These are phyloP conservation scores for Gorsachius goisagi DNA, from an alignment of 2,113 vertebrate species.

Conservation along the genomic window DNA sequence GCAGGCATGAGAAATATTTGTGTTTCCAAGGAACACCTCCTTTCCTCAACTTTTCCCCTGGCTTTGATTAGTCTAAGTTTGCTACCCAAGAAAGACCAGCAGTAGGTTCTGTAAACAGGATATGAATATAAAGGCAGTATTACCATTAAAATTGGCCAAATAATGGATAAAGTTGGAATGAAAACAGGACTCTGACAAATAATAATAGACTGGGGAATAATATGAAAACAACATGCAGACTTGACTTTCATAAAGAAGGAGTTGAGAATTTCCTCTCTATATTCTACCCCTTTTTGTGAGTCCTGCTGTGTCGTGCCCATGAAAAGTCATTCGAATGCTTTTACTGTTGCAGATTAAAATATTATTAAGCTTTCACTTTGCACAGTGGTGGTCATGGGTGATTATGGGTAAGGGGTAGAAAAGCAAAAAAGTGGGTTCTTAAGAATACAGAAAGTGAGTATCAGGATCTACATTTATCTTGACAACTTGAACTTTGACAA, in stretches of 20 bases:
- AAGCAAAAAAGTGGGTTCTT: neutral
- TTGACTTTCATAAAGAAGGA: neutral
- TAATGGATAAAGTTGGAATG: neutral
- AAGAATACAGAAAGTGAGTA: neutral
- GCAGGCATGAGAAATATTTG: neutral
- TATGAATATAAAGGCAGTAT: neutral
- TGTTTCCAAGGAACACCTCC: neutral
- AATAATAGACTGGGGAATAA: neutral
- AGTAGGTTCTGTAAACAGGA: neutral
- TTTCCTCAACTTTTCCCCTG: neutral
- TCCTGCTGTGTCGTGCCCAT: neutral
- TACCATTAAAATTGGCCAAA: neutral
- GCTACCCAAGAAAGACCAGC: neutral
- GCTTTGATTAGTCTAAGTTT: neutral
- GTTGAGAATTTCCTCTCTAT: neutral
- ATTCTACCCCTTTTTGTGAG: neutral
- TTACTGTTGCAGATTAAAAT: neutral
- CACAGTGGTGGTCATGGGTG: neutral
- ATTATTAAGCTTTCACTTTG: neutral
- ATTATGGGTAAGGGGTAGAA: neutral
- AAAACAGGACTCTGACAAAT: neutral
- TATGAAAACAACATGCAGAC: neutral
- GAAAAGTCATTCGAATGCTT: neutral
- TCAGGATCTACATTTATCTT: neutral
- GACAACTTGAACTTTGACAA: neutral